phyloP scores from a whole-genome alignment of 2,888 invertebrate genomes.

The Phortica magna region DNA sequence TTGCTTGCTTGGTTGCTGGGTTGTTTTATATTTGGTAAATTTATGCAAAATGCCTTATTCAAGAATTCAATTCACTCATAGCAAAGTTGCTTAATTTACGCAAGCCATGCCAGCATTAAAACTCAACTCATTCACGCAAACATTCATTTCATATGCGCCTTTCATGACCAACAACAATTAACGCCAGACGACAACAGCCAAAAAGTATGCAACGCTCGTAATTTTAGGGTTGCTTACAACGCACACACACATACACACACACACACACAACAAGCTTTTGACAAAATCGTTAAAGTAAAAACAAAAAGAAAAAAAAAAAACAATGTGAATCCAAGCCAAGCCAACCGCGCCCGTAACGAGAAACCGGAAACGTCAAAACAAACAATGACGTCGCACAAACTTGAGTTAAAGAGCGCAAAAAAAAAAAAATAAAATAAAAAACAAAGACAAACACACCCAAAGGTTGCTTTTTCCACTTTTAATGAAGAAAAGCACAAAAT shows the following conservation, averaged over 20 bases:
- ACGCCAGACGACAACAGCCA: slow-evolving; percentile 47
- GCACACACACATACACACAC: not conserved
- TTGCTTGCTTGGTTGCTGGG: not conserved
- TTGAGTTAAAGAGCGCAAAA: not conserved
- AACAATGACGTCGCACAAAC: slow-evolving; percentile 13
- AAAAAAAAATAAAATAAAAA: not conserved
- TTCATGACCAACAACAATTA: slow-evolving; percentile 72
- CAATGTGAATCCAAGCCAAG: not conserved
- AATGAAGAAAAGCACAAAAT: not conserved
- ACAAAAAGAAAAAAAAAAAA: not conserved
- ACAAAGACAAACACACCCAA: not conserved
- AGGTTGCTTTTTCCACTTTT: not conserved
- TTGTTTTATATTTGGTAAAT: not conserved
- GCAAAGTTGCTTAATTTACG: slow-evolving; percentile 33
- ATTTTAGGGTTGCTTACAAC: slow-evolving; percentile 19
- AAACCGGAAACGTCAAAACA: slow-evolving; percentile 13
- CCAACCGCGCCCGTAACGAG: slow-evolving; percentile 6
- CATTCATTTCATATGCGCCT: slow-evolving; percentile 37
- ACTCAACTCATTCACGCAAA: not conserved
- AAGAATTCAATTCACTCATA: slow-evolving; percentile 25
- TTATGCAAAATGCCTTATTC: slow-evolving; percentile 22
- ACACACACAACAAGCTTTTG: not conserved
- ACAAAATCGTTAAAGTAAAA: slow-evolving; percentile 8
- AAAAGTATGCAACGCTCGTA: slow-evolving; percentile 44
- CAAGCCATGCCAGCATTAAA: slow-evolving; percentile 22